phyloP scores from a whole-genome alignment of 2,797 vertebrate genomes.

The Melanogrammus aeglefinus region DNA sequence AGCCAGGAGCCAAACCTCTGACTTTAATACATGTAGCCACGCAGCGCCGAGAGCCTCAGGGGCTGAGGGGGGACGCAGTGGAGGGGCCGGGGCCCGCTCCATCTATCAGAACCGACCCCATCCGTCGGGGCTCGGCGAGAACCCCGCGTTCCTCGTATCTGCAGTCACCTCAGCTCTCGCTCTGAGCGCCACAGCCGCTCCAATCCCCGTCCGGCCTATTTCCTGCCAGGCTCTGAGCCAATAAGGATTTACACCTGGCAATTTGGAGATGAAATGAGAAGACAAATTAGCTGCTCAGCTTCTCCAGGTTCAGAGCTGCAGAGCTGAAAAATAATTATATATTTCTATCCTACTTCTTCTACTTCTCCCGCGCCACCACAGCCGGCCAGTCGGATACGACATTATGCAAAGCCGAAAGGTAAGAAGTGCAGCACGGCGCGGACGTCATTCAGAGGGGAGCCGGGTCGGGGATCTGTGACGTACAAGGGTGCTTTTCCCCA shows the following conservation, averaged over 20 bases:
- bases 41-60: slow-evolving; percentile 43
- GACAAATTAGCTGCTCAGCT: slow-evolving; percentile 56
- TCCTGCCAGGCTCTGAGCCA: slow-evolving; percentile 61
- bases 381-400: slow-evolving; percentile 57
- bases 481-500: slow-evolving; percentile 53
- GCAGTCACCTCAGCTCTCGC: slow-evolving; percentile 57
- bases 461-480: slow-evolving; percentile 38
- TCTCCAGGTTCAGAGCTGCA: slow-evolving; percentile 58
- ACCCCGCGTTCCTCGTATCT: slow-evolving; percentile 60
- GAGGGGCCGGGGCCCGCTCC: slow-evolving; percentile 44
- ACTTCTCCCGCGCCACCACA: slow-evolving; percentile 53
- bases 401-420: slow-evolving; percentile 65
- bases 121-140: slow-evolving; percentile 68
- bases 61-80: slow-evolving; percentile 42
- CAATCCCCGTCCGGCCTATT: slow-evolving; percentile 18
- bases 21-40: slow-evolving; percentile 47
- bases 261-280: slow-evolving; percentile 57
- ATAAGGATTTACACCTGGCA: slow-evolving; percentile 68
- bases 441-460: slow-evolving; percentile 57
- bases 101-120: slow-evolving; percentile 57
- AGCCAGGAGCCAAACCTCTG: slow-evolving; percentile 58
- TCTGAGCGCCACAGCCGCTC: slow-evolving; percentile 40
- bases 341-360: slow-evolving; percentile 55
- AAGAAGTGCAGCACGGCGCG: slow-evolving; percentile 60
- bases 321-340: slow-evolving; percentile 47